Evolutionary conservation across 2,888 invertebrate species (phyloP), one percentile per base, ranked within the genome.

Genomic region (Seira sanloemensis): DNA sequence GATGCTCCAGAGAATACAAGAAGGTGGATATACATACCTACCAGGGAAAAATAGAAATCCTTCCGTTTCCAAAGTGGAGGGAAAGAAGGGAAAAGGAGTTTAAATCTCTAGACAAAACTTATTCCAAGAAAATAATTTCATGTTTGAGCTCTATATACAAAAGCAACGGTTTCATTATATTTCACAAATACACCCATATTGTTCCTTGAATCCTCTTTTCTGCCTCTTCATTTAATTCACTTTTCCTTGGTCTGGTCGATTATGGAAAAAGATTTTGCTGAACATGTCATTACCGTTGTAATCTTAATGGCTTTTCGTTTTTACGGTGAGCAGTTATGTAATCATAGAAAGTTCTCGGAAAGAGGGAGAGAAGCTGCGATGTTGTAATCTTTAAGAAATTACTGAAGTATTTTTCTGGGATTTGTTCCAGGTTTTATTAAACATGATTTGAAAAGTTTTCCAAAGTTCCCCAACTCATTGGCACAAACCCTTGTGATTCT

Each of bases 341-440:
- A n/a, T 68, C 16, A 25, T 9, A 68, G 7, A 19, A n/a, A 69
- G 69, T 18, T 25, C 5, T 25, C 12, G 25, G n/a, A n/a, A n/a
- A n/a, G n/a, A n/a, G n/a, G n/a, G n/a, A n/a, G n/a, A n/a, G n/a
- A n/a, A 67, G 18, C 25, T 18, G n/a, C n/a, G n/a, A n/a, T 46
- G 21, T 9, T 19, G 26, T 12, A 68, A 58, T 77, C 54, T 24
- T 54, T 26, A n/a, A 58, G 62, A 58, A 62, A 78, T 69, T 71
- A 58, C 62, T n/a, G 37, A 78, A 69, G 54, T 68, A 78, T 46
- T 67, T 77, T 68, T 37, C 37, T 69, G 78, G 78, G 71, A 78
- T 78, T 78, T 69, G 62, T 69, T 78, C 78, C 69, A 78, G 78
- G 58, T 68, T 69, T 27, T 69, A 46, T 16, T 46, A 37, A 19